Evolutionary conservation across 2,888 invertebrate species (phyloP), one percentile per base, ranked within the genome.

Genomic region (Endotricha flammealis): DNA sequence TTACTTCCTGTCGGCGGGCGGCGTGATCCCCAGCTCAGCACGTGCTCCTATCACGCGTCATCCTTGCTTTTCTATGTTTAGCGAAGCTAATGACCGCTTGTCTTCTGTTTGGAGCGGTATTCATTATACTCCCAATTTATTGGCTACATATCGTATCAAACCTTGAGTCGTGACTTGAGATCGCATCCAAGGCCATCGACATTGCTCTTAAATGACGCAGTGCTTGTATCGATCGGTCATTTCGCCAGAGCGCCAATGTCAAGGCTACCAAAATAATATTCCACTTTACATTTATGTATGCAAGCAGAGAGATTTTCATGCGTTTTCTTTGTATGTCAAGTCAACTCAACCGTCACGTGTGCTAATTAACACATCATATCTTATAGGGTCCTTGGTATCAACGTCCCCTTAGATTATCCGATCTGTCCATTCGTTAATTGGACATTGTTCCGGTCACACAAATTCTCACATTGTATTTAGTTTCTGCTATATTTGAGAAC

Each of bases 161-260:
- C 66, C 65, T 73, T 62, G 63, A 65, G 57, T 63, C 56, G 57
- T 57, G 71, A 20, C 20, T 20, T n/a, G 20, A 20, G 20, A 70
- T 71, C 64, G 57, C 53, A 68, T 57, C 72, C 77, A 81, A 82
- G 81, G 81, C 70, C 70, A 66, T 68, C 77, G 64, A 74, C 80
- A 71, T 81, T 71, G 69, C 74, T 77, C 69, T 76, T 62, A 69
- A 66, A 71, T 72, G 71, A 77, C 72, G 67, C 64, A 69, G 61
- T 63, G 70, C 55, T 48, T 63, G 63, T 70, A 80, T 78, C 66
- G 77, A 76, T 77, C 73, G 71, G 64, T 67, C 66, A 62, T 67
- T 67, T 72, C 61, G 62, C 64, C 60, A 60, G 62, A 52, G 56
- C 58, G 52, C 51, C 82, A 81, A 78, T 80, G 82, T 82, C 81